Conservation (phyloP, 2,888 invertebrate species). For the Operophtera brumata region DNA sequence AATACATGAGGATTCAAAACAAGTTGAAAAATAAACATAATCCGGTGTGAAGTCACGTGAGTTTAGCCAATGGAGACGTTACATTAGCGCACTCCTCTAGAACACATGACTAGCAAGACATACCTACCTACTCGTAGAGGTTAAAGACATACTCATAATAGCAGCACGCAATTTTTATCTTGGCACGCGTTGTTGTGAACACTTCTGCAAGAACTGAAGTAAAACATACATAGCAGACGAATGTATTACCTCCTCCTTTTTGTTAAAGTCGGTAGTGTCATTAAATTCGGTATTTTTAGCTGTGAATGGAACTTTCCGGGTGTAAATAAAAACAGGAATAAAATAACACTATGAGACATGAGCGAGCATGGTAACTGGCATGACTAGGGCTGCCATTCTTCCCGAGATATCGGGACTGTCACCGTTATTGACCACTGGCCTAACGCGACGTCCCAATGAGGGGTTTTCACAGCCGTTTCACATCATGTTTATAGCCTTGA, state of each 20-base stretch:
- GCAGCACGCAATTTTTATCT: conserved; percentile 32
- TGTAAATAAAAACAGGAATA: conserved; percentile 5
- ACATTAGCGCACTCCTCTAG: conserved; percentile 62
- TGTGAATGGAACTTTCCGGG: conserved; percentile 20
- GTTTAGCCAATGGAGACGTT: conserved; percentile 53
- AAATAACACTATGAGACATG: not conserved
- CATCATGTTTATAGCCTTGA: too few relatives aligned
- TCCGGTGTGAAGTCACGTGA: conserved; percentile 57
- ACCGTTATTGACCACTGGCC: too few relatives aligned
- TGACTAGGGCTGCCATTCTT: too few relatives aligned
- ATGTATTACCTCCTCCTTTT: not conserved
- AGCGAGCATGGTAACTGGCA: not conserved
- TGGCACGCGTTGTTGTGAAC: conserved; percentile 33
- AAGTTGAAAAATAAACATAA: conserved; percentile 60
- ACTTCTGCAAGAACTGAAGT: conserved; percentile 18
- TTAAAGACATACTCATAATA: conserved; percentile 47
- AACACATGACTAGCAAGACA: conserved; percentile 47
- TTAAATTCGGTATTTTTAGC: conserved; percentile 28
- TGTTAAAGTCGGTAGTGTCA: conserved; percentile 32
- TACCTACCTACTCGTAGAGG: conserved; percentile 41
- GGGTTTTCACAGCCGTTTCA: too few relatives aligned
- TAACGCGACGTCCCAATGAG: too few relatives aligned
- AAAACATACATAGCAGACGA: not conserved
- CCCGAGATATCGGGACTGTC: too few relatives aligned
- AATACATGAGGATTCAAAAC: conserved; percentile 48